A percentile compares a stretch with the other conserved stretches of the same genome.
phyloP scores from a whole-genome alignment of 1,140 invertebrate genomes.

The Neodiprion pinetum region DNA sequence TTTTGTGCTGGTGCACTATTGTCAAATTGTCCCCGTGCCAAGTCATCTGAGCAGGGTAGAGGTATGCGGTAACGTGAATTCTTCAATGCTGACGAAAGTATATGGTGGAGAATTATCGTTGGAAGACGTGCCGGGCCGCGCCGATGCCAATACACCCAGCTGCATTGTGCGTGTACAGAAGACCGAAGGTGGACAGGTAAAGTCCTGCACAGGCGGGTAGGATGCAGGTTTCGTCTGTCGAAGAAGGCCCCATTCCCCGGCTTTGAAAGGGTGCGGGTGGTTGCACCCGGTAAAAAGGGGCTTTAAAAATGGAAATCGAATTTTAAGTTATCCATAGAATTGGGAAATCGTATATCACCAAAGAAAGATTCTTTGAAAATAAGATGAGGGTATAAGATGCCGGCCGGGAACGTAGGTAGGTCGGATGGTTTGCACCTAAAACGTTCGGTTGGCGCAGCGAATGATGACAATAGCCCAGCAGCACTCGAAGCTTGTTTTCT shows the following conservation, averaged over 20 bases:
- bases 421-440: not conserved
- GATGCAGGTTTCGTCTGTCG: not conserved
- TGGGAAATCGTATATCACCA: not conserved
- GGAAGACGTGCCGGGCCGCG: not conserved
- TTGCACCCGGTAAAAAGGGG: not conserved
- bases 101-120: not conserved
- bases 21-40: slow-evolving; percentile 6
- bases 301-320: slow-evolving; percentile 3
- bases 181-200: not conserved
- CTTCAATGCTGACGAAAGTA: slow-evolving; percentile 19
- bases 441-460: not conserved
- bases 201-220: not conserved
- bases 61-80: slow-evolving; percentile 28
- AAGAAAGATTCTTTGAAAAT: slow-evolving; percentile 6
- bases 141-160: not conserved
- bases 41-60: not conserved
- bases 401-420: not conserved
- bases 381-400: not conserved
- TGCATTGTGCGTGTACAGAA: not conserved
- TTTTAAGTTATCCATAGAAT: not conserved
- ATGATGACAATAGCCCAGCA: not conserved
- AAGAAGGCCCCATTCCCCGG: not conserved
- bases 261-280: slow-evolving; percentile 1
- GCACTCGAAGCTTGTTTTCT: not conserved
- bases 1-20: not conserved